Evolutionary conservation across 2,113 vertebrate genomes (phyloP).

Genomic region (Electrona antarctica): DNA sequence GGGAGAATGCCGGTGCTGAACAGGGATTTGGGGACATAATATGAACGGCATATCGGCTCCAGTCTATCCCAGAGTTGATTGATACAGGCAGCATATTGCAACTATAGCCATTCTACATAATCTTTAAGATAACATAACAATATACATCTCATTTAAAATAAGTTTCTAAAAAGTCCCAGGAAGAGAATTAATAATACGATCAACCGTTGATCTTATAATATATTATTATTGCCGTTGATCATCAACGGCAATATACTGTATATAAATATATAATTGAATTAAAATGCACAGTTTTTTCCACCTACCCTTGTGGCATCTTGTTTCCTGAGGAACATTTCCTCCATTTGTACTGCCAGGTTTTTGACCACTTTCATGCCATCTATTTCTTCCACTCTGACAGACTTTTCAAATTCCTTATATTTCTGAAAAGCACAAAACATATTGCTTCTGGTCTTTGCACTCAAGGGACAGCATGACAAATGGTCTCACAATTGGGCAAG

Average conservation of each 20-base stretch:
- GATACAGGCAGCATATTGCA: not conserved
- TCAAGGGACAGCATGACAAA: no score
- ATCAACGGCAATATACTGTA: not conserved
- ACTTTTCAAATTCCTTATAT: conserved; percentile 95
- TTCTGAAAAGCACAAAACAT: conserved; percentile 79
- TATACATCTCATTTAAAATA: no score
- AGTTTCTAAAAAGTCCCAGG: no score
- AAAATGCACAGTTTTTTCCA: conserved; percentile 6
- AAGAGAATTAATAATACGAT: no score
- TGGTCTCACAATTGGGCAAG: no score
- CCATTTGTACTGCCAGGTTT: conserved; percentile 94
- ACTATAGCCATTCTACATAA: not conserved
- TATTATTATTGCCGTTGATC: not conserved
- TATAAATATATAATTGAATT: no score
- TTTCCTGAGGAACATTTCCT: conserved; percentile 96
- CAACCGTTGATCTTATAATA: no score
- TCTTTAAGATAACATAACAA: not conserved
- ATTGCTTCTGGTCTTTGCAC: not conserved
- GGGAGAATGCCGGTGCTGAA: not conserved
- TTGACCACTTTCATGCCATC: conserved; percentile 96
- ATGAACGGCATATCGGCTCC: no score
- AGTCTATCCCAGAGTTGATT: conserved; percentile 7
- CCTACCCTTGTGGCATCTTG: conserved; percentile 91
- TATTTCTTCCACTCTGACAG: conserved; percentile 92
- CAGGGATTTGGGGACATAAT: no score